These are phyloP conservation scores for Psilopogon haemacephalus DNA, from an alignment of 2,113 vertebrate species.

Conservation along the genomic window DNA sequence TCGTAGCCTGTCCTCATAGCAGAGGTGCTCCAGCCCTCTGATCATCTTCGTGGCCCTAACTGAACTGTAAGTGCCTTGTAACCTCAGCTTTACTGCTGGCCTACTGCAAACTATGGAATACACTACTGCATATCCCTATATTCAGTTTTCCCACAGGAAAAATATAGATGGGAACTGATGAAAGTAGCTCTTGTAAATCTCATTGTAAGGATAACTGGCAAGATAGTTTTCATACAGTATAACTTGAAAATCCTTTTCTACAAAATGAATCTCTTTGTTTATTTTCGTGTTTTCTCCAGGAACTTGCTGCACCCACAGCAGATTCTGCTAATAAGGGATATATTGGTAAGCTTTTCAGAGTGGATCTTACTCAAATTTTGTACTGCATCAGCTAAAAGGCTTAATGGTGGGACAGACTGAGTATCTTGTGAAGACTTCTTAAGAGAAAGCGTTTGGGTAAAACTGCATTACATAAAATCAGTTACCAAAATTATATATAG, in stretches of 20 bases:
- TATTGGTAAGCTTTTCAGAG: constrained; percentile 81
- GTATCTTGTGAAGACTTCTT: neutral
- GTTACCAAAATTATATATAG: neutral
- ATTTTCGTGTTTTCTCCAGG: constrained; percentile 70
- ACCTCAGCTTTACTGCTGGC: neutral
- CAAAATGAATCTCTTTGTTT: neutral
- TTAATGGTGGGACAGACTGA: neutral
- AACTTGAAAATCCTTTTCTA: neutral
- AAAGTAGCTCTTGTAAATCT: neutral
- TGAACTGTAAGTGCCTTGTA: neutral
- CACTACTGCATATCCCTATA: neutral
- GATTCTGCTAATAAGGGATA: constrained; percentile 90
- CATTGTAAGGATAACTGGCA: neutral
- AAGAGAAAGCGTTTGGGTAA: neutral
- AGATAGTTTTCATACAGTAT: neutral
- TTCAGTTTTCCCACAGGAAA: neutral
- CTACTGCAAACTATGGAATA: neutral
- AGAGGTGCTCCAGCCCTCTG: too few relatives aligned
- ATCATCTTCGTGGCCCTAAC: too few relatives aligned
- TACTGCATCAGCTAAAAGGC: neutral
- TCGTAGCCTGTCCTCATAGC: too few relatives aligned
- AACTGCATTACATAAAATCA: neutral
- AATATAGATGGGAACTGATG: neutral
- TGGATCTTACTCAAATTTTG: neutral
- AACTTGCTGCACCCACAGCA: constrained; percentile 83